Percentiles rank a stretch among this genome's conserved stretches.
These are phyloP conservation scores for Clarias magur DNA, from an alignment of 2,113 vertebrate species.

Conservation along the genomic window DNA sequence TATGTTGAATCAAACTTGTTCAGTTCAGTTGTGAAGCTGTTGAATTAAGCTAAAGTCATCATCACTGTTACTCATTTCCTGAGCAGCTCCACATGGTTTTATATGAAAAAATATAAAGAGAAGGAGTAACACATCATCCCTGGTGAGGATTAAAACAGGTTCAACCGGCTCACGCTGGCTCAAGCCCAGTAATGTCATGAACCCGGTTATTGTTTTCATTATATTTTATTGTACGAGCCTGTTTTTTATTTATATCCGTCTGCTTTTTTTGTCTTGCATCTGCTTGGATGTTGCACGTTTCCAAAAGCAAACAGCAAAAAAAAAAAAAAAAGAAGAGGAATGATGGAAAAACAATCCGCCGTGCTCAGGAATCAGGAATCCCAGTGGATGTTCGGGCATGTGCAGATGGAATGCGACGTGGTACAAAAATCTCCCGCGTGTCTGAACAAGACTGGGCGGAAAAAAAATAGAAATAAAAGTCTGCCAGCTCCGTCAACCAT, in stretches of 20 bases:
- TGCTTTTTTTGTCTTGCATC: neutral
- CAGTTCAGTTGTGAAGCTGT: too few relatives aligned
- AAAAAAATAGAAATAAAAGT: neutral
- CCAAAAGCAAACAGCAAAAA: neutral
- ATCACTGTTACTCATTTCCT: neutral
- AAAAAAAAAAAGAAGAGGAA: neutral
- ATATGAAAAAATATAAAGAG: neutral
- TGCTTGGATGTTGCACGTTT: neutral
- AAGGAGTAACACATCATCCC: neutral
- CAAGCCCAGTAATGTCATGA: too few relatives aligned
- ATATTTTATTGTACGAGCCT: neutral
- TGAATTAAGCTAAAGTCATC: neutral
- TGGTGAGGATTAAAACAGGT: neutral
- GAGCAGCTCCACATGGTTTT: neutral
- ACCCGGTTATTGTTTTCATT: neutral
- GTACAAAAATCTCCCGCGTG: neutral
- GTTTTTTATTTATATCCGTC: neutral
- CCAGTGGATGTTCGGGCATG: neutral
- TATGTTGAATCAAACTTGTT: too few relatives aligned
- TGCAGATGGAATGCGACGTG: slow-evolving; percentile 4
- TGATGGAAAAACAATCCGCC: neutral
- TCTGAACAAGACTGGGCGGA: neutral
- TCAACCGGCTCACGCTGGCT: neutral
- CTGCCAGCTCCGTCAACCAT: neutral
- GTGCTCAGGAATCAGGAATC: neutral